These are phyloP conservation scores for Lycocorax pyrrhopterus DNA, from an alignment of 2,113 vertebrate genomes.

Conservation along the genomic window DNA sequence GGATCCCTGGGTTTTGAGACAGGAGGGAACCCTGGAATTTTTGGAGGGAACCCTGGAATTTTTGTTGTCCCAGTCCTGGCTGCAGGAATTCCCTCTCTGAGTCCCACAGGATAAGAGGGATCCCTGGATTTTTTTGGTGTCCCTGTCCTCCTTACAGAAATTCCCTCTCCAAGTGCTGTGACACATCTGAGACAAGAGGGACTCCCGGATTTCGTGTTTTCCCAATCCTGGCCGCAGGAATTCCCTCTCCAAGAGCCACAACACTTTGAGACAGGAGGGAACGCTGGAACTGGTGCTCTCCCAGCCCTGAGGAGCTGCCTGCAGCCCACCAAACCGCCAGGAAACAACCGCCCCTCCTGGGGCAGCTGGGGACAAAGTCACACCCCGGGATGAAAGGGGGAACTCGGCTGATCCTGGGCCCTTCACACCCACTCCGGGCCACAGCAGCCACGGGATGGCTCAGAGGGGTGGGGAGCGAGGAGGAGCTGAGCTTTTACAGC, in stretches of 20 bases:
- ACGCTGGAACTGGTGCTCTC: neutral
- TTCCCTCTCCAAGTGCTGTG: too few relatives aligned
- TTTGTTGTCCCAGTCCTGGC: neutral
- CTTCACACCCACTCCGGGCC: neutral
- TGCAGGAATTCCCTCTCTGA: neutral
- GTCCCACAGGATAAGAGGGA: neutral
- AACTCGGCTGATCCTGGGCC: neutral
- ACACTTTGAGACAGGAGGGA: neutral
- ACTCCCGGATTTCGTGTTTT: neutral
- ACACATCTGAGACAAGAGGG: neutral
- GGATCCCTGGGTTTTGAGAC: neutral
- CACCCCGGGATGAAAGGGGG: constrained; percentile 2
- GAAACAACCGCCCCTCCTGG: neutral
- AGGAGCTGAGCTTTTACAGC: neutral
- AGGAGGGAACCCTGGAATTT: neutral
- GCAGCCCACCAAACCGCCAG: neutral
- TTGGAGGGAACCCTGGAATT: neutral
- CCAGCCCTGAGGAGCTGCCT: neutral
- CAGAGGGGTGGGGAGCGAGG: neutral
- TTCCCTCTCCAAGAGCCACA: neutral
- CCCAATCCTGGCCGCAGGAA: neutral
- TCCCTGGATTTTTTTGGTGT: neutral
- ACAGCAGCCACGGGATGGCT: neutral
- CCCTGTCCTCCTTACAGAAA: neutral
- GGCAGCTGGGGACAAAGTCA: neutral